Percentiles rank a stretch among this genome's conserved stretches.
Evolutionary conservation across 2,113 vertebrate species (phyloP).

Genomic region (Artemisiospiza belli): DNA sequence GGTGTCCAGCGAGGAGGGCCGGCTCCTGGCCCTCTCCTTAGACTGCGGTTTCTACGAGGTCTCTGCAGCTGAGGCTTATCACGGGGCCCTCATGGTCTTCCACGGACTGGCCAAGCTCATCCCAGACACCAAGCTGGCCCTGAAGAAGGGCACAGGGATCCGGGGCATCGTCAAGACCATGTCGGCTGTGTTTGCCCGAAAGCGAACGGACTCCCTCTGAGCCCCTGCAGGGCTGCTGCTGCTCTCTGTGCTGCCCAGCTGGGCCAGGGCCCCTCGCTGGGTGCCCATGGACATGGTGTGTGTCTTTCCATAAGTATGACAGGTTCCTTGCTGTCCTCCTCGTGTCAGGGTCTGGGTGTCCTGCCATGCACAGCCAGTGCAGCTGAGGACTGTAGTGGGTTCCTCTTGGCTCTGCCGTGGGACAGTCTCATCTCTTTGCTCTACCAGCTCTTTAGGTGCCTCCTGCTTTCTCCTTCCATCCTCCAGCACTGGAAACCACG

Average conservation of each 20-base stretch:
- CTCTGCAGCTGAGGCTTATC: slow-evolving; percentile 85
- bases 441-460: neutral
- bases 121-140: slow-evolving; percentile 72
- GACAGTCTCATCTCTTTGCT: neutral
- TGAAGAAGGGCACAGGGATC: slow-evolving; percentile 79
- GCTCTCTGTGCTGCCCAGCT: neutral
- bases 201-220: slow-evolving; percentile 83
- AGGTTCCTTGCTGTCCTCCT: neutral
- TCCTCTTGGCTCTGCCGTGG: neutral
- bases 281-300: neutral
- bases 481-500: neutral
- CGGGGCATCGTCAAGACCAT: slow-evolving; percentile 84
- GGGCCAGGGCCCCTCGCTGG: neutral
- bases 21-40: slow-evolving; percentile 80
- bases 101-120: slow-evolving; percentile 80
- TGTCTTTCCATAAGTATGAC: neutral
- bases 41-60: slow-evolving; percentile 87
- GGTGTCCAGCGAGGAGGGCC: slow-evolving; percentile 84
- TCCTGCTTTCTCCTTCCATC: neutral
- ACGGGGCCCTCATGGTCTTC: slow-evolving; percentile 82
- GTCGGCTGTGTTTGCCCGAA: slow-evolving; percentile 83
- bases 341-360: neutral
- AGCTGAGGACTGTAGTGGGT: neutral
- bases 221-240: neutral
- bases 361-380: neutral